A percentile compares a stretch with the other conserved stretches of the same genome.
Evolutionary conservation across 2,113 vertebrate species (phyloP).

Genomic region (Apodemus speciosus): DNA sequence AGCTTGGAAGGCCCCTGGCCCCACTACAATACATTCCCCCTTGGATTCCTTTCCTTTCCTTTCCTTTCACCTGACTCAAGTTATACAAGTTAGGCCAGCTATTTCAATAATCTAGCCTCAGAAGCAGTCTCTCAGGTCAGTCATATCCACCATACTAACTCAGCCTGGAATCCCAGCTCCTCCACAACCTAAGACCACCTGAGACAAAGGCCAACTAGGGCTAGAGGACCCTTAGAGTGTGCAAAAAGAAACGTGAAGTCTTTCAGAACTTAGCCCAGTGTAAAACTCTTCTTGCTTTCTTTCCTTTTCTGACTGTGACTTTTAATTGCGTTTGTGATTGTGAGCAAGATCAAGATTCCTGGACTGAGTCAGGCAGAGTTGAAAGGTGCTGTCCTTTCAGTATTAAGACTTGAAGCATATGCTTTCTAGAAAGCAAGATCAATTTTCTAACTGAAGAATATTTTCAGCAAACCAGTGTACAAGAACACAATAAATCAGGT

Average conservation of each 20-base stretch:
- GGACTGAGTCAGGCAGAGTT: neutral
- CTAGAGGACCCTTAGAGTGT: no score
- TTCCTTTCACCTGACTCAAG: no score
- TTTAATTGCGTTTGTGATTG: neutral
- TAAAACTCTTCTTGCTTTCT: neutral
- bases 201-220: no score
- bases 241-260: neutral
- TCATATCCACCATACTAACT: no score
- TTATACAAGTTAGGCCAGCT: no score
- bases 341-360: constrained; percentile 6
- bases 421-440: constrained; percentile 38
- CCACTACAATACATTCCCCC: no score
- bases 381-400: neutral
- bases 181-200: no score
- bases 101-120: no score
- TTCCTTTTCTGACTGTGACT: constrained; percentile 21
- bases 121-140: no score
- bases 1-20: no score
- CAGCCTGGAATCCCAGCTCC: no score
- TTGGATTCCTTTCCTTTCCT: no score
- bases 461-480: neutral
- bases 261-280: constrained; percentile 14
- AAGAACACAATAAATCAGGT: neutral
- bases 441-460: neutral
- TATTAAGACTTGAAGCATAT: neutral